A percentile compares a stretch with the other conserved stretches of the same genome.
Conservation (phyloP, 2,113 vertebrate species). For the Periophthalmodon schlosseri region DNA sequence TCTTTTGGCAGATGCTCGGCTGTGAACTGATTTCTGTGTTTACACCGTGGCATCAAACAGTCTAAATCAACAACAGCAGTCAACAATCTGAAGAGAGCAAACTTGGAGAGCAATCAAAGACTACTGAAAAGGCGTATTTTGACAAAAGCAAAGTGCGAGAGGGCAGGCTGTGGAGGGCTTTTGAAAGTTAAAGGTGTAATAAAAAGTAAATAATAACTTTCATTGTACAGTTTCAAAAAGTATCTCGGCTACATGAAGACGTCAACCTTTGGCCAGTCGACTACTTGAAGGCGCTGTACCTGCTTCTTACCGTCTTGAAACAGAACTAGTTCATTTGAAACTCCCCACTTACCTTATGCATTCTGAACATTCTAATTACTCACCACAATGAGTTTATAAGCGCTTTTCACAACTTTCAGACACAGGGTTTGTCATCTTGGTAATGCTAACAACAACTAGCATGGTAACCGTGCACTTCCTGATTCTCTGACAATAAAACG, state of each 20-base stretch:
- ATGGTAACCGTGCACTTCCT: no score
- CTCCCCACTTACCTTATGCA: no score
- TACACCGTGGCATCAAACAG: slow-evolving; percentile 15
- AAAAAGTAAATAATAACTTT: neutral
- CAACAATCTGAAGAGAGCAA: slow-evolving; percentile 19
- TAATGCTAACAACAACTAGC: no score
- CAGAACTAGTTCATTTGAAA: no score
- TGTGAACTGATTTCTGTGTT: slow-evolving; percentile 20
- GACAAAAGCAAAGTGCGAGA: neutral
- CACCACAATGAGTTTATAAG: no score
- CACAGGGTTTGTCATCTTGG: no score
- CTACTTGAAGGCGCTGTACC: no score
- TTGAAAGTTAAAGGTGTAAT: neutral
- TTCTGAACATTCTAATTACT: no score
- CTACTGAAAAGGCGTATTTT: neutral
- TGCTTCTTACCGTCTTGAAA: no score
- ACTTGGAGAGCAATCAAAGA: slow-evolving; percentile 26
- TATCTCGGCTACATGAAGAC: neutral
- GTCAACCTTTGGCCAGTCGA: no score
- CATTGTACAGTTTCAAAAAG: neutral
- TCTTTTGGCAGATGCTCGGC: slow-evolving; percentile 27
- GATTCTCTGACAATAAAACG: no score
- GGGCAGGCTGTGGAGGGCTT: neutral
- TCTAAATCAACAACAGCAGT: slow-evolving; percentile 11
- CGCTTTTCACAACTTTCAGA: no score